Conservation (phyloP, 2,888 invertebrate genomes). For the Polyommatus icarus region DNA sequence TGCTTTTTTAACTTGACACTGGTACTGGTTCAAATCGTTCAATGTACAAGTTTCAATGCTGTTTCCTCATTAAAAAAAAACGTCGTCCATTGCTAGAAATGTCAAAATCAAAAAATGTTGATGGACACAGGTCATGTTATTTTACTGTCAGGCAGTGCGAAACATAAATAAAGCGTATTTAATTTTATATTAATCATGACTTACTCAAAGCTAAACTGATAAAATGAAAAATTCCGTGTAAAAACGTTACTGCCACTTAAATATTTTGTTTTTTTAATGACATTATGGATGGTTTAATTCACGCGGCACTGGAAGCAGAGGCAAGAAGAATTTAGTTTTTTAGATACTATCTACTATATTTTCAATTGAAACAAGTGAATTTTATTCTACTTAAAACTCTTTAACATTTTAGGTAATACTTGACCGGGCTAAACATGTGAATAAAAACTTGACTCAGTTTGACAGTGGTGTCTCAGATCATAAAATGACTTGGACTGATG, state of each 20-base stretch:
- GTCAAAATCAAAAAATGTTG: constrained; percentile 77
- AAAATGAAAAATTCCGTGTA: constrained; percentile 71
- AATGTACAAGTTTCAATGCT: background rate
- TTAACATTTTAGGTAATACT: constrained; percentile 69
- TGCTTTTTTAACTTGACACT: no score
- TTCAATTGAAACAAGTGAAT: constrained; percentile 37
- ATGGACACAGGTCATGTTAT: constrained; percentile 78
- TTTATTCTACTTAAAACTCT: constrained; percentile 36
- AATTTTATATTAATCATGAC: constrained; percentile 78
- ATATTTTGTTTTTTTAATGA: constrained; percentile 75
- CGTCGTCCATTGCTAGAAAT: constrained; percentile 46
- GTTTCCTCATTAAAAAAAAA: constrained; percentile 12
- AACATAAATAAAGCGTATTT: constrained; percentile 79
- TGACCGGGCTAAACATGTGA: constrained; percentile 77
- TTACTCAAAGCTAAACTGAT: constrained; percentile 69
- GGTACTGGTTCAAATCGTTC: no score
- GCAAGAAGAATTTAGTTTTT: constrained; percentile 63
- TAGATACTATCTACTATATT: constrained; percentile 46
- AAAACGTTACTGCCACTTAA: constrained; percentile 66
- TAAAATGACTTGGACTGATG: constrained; percentile 79
- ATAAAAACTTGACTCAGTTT: constrained; percentile 69
- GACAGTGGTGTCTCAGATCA: constrained; percentile 74
- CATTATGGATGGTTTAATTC: constrained; percentile 81
- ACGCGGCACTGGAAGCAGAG: constrained; percentile 81
- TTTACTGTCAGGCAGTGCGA: constrained; percentile 79